A percentile compares a stretch with the other conserved stretches of the same genome.
Conservation (phyloP, 2,113 vertebrate species). For the Phainopepla nitens region DNA sequence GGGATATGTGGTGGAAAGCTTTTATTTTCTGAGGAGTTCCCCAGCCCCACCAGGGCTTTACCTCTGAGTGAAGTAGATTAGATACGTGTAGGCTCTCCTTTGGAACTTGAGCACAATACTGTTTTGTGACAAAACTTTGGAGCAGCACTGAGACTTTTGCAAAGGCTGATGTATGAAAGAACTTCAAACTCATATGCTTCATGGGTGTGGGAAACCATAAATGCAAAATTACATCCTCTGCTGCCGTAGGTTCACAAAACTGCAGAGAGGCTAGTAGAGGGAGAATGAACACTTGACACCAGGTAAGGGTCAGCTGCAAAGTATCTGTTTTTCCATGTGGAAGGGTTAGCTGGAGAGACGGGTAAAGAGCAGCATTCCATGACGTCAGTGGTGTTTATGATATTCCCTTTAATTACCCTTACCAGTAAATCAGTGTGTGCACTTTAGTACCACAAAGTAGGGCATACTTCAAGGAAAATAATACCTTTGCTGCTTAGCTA, state of each 20-base stretch:
- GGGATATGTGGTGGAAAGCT: neutral
- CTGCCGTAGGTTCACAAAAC: neutral
- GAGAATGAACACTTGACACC: neutral
- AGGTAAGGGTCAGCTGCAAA: neutral
- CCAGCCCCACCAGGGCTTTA: neutral
- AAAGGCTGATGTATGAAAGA: neutral
- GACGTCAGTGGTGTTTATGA: conserved; percentile 39
- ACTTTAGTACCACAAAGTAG: conserved; percentile 28
- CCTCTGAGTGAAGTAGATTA: neutral
- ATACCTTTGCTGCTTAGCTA: neutral
- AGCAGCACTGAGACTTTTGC: neutral
- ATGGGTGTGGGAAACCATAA: neutral
- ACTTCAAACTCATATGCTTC: neutral
- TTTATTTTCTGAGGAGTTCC: neutral
- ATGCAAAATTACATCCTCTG: neutral
- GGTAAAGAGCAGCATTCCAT: conserved; percentile 46
- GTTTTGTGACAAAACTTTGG: neutral
- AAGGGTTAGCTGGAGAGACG: conserved; percentile 5
- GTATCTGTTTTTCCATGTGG: neutral
- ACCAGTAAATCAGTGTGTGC: conserved; percentile 19
- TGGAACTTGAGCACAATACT: neutral
- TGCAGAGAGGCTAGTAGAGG: neutral
- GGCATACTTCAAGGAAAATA: conserved; percentile 34
- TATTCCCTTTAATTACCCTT: conserved; percentile 24
- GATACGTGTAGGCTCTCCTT: neutral